These are phyloP conservation scores for Cryptoprocta ferox DNA, from an alignment of 2,797 vertebrate species.

Conservation along the genomic window DNA sequence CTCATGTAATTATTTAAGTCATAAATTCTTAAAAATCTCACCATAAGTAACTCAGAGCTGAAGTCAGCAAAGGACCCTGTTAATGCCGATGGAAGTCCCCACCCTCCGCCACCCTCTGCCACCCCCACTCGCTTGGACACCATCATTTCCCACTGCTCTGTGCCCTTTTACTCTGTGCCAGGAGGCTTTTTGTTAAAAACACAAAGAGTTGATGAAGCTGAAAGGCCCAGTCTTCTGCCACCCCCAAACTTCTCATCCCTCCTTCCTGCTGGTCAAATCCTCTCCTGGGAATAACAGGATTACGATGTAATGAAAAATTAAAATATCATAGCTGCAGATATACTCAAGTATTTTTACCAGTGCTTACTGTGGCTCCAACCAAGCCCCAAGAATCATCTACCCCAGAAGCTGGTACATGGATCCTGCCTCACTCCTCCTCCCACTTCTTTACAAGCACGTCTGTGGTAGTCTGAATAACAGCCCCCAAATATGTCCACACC, in stretches of 20 bases:
- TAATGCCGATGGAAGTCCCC: rapidly evolving
- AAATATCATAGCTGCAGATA: not conserved
- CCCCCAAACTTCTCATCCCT: slow-evolving; percentile 15
- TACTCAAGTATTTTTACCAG: not conserved
- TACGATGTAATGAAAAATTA: slow-evolving; percentile 11
- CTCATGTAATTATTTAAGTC: slow-evolving; percentile 7
- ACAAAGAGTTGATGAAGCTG: not conserved
- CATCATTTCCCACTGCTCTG: not conserved
- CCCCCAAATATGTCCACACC: not conserved
- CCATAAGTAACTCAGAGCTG: not conserved
- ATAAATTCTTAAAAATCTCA: not conserved
- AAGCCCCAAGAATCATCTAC: not conserved
- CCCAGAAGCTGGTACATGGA: not conserved
- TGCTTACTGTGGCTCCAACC: not conserved
- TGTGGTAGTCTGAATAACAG: not conserved
- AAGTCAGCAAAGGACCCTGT: not conserved
- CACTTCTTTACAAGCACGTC: not conserved
- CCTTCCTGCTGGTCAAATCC: not conserved
- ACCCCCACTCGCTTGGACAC: not conserved
- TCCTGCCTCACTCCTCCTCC: too few relatives aligned
- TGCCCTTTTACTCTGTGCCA: not conserved
- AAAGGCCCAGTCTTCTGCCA: slow-evolving; percentile 43
- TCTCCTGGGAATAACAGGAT: not conserved
- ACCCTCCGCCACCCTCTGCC: not conserved
- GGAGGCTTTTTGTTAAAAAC: slow-evolving; percentile 13